Evolutionary conservation across 2,113 vertebrate genomes (phyloP).

Genomic region (Athene cunicularia): DNA sequence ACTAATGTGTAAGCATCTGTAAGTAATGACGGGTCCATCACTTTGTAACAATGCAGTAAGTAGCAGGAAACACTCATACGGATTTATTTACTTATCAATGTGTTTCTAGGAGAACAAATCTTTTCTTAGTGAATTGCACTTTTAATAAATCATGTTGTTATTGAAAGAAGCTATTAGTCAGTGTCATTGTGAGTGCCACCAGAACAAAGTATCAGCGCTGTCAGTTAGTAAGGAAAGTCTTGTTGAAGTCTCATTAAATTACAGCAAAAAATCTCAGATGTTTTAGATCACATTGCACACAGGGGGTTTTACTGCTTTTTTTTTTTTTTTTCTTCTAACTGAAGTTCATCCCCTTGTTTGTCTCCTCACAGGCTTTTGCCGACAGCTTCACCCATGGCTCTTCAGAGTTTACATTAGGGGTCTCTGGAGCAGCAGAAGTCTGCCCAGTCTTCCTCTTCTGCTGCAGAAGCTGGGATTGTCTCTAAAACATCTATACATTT

Average conservation of each 20-base stretch:
- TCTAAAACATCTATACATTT: not conserved
- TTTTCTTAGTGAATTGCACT: not conserved
- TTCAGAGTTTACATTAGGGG: not conserved
- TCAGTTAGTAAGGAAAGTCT: not conserved
- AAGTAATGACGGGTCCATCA: not conserved
- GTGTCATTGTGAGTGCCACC: fast-evolving
- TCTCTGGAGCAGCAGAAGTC: not conserved
- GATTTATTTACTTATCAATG: not conserved
- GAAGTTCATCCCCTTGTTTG: not conserved
- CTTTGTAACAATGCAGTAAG: not conserved
- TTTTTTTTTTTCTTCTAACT: not conserved
- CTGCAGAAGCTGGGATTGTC: not conserved
- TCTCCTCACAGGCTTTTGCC: not conserved
- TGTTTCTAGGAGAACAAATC: not conserved
- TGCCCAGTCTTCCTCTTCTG: not conserved
- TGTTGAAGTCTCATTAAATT: not conserved
- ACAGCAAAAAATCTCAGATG: not conserved
- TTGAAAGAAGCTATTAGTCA: not conserved
- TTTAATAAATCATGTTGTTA: not conserved
- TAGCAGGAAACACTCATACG: not conserved
- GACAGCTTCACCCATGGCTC: not conserved
- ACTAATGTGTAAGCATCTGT: not conserved
- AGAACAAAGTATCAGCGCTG: not conserved
- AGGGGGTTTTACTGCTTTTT: not conserved
- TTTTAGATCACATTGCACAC: not conserved